phyloP scores from a whole-genome alignment of 1,140 invertebrate species.

The Drosophila athabasca region DNA sequence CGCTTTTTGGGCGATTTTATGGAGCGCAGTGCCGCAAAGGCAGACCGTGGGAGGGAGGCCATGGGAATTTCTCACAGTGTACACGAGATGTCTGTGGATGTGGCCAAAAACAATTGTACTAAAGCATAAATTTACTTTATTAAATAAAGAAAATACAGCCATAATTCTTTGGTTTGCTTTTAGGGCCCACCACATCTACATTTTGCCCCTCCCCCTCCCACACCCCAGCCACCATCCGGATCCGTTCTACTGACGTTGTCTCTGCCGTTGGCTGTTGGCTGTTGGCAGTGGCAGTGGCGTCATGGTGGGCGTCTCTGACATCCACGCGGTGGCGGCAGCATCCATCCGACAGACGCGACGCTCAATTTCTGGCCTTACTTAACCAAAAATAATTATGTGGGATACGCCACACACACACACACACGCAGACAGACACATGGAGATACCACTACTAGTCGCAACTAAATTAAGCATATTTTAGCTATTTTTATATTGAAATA shows the following conservation, averaged over 20 bases:
- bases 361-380: constrained; percentile 59
- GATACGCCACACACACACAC: constrained; percentile 43
- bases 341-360: constrained; percentile 22
- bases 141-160: constrained; percentile 73
- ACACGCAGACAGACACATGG: constrained; percentile 21
- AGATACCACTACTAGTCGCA: constrained; percentile 6
- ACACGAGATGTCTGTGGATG: constrained; percentile 14
- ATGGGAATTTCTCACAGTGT: constrained; percentile 77
- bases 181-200: constrained; percentile 36
- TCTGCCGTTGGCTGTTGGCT: constrained; percentile 29
- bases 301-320: constrained; percentile 69
- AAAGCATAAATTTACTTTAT: constrained; percentile 75
- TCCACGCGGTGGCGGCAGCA: constrained; percentile 57
- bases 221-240: constrained; percentile 1
- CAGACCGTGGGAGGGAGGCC: constrained; percentile 11
- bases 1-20: constrained; percentile 56
- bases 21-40: constrained; percentile 39
- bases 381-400: constrained; percentile 79
- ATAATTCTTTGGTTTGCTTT: constrained; percentile 79
- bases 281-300: constrained; percentile 44
- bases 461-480: constrained; percentile 82
- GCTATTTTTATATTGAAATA: constrained; percentile 75
- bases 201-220: constrained; percentile 15
- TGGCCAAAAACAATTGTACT: constrained; percentile 59
- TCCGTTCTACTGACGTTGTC: constrained; percentile 37